Percentiles rank a stretch among this genome's conserved stretches.
Conservation (phyloP, 2,888 invertebrate genomes). For the Anaspis maculata region DNA sequence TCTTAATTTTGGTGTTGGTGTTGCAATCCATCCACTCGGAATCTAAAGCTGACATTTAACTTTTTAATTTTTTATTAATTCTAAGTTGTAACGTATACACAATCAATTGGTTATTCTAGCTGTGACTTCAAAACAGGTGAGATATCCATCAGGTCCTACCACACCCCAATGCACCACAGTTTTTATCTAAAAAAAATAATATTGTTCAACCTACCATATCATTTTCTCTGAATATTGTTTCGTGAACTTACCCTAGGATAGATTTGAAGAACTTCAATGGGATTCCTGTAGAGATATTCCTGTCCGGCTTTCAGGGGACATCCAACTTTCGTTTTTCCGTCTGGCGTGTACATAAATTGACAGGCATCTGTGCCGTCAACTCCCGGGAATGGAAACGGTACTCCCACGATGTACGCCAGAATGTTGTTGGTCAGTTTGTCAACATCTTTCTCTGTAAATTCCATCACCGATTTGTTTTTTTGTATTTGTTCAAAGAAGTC, state of each 20-base stretch:
- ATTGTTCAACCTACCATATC: neutral
- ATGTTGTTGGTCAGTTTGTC: constrained; percentile 51
- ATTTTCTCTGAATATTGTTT: neutral
- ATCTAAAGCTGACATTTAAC: too few relatives aligned
- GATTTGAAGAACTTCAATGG: constrained; percentile 47
- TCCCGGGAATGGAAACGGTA: constrained; percentile 66
- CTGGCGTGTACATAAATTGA: constrained; percentile 49
- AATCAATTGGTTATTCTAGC: constrained; percentile 53
- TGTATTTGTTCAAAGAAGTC: too few relatives aligned
- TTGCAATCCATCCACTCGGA: too few relatives aligned
- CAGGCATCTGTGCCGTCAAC: constrained; percentile 66
- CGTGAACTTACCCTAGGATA: constrained; percentile 47
- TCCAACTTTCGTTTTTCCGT: constrained; percentile 49
- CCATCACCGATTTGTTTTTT: too few relatives aligned
- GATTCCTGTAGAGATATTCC: constrained; percentile 61
- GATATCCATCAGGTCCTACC: constrained; percentile 36
- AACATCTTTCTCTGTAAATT: constrained; percentile 49
- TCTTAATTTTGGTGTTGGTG: too few relatives aligned
- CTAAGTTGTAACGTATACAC: too few relatives aligned
- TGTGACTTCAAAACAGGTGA: constrained; percentile 61
- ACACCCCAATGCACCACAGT: constrained; percentile 60
- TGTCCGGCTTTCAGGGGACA: constrained; percentile 63
- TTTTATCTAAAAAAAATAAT: constrained; percentile 46
- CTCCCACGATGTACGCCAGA: constrained; percentile 51
- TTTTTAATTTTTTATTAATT: too few relatives aligned